Conservation (phyloP, 64 coral and sea anemone genomes). For the Actinia tenebrosa region DNA sequence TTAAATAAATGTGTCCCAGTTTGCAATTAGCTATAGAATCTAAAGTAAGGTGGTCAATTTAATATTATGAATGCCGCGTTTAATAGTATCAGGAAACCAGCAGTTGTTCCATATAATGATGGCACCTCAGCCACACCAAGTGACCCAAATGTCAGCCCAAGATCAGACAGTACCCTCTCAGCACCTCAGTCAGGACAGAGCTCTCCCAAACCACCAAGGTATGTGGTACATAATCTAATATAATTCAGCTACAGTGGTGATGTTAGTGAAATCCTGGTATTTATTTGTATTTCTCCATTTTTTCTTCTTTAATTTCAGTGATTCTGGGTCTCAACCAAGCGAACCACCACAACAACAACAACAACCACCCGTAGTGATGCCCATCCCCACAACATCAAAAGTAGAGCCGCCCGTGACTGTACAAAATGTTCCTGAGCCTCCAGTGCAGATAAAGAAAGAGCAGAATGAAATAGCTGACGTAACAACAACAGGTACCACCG, state of each 20-base stretch:
- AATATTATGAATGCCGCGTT: too few relatives aligned
- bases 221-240: background rate
- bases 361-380: background rate
- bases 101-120: constrained; percentile 31
- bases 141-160: constrained; percentile 65
- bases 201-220: constrained; percentile 91
- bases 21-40: too few relatives aligned
- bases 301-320: constrained; percentile 25
- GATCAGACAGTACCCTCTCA: constrained; percentile 84
- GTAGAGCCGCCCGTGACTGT: constrained; percentile 21
- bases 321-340: constrained; percentile 68
- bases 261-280: too few relatives aligned
- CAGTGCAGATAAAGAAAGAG: constrained; percentile 57
- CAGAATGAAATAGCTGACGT: constrained; percentile 31
- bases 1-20: too few relatives aligned
- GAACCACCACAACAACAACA: constrained; percentile 11
- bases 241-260: too few relatives aligned
- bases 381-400: constrained; percentile 6
- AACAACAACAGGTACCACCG: constrained; percentile 18
- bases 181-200: constrained; percentile 80
- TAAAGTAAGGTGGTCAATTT: too few relatives aligned
- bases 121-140: constrained; percentile 22
- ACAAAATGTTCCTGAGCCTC: constrained; percentile 27
- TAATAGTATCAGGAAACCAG: constrained; percentile 10
- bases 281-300: too few relatives aligned